Base-by-base conservation (phyloP, 2,888 invertebrate genomes). In the Drosophila suboccidentalis region DNA sequence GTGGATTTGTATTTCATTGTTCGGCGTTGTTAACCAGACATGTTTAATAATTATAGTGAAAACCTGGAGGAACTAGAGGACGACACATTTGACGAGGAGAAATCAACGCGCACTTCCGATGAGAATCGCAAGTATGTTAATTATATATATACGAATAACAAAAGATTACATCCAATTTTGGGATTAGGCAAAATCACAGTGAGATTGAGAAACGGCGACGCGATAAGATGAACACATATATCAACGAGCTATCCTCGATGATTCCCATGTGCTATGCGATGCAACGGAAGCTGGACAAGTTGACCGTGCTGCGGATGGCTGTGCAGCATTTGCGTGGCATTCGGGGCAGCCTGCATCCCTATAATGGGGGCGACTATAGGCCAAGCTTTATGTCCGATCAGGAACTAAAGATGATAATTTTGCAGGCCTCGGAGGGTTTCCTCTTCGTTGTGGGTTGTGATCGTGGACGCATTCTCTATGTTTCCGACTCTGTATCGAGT, bases 181-280 rank as follows among this genome's bases (percentile, higher is more conserved):
- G 22, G 22, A 39, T 54, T 46, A 98, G 98, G 89, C 98, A 98
- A 93, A 98, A 98, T 93, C 98, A 98, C 93, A 98, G 98, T 92
- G 98, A 98, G 93, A 98, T 98, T 71, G 98, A 98, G 93, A 98
- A 98, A 92, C 94, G 98, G 0, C 94, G 98, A 0, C 94, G 98
- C 34, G 98, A 98, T 92, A 98, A 98, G 93, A 98, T 98, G 98
- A 98, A 98, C 93, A 97, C 96, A 0, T 98, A 98, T 93, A 98
- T 98, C 83, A 95, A 96, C 3, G 98, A 98, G 92, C 92, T 98
- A 64, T 96, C 97, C 57, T 94, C 96, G 1, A 96, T 98, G 95
- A 95, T 98, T 19, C 98, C 98, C 0, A 97, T 98, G 97, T 98
- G 98, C 91, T 96, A 96, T 84, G 97, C 97, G 4, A 97, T 98